Percentiles rank a stretch among this genome's conserved stretches.
These are phyloP conservation scores for Apomyelois bistriatella DNA, from an alignment of 2,888 invertebrate genomes.

Conservation along the genomic window DNA sequence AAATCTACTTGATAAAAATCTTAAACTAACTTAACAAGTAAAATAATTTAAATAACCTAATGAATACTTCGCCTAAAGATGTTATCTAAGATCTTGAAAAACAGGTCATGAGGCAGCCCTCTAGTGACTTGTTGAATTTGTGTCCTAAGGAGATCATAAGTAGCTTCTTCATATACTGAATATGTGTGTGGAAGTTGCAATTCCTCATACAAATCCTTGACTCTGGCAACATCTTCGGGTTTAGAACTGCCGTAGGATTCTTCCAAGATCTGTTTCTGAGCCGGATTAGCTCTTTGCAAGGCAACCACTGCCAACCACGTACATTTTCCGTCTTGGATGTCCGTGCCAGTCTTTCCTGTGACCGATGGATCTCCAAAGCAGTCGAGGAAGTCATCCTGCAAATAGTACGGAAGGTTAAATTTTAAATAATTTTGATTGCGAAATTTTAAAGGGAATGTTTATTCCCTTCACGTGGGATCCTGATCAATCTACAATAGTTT, in stretches of 20 bases:
- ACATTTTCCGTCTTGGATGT: slow-evolving; percentile 97
- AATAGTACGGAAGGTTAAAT: background rate
- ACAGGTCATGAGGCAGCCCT: slow-evolving; percentile 89
- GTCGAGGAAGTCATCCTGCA: slow-evolving; percentile 92
- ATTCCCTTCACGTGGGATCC: too few relatives aligned
- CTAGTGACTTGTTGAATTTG: slow-evolving; percentile 92
- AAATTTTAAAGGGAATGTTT: background rate
- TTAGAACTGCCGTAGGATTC: slow-evolving; percentile 88
- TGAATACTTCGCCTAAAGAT: slow-evolving; percentile 85
- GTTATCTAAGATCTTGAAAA: slow-evolving; percentile 89
- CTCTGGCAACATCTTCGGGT: slow-evolving; percentile 81
- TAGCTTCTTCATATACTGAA: slow-evolving; percentile 90
- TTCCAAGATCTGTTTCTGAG: slow-evolving; percentile 86
- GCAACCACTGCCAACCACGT: slow-evolving; percentile 96
- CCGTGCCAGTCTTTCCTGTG: slow-evolving; percentile 94
- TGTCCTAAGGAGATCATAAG: slow-evolving; percentile 88
- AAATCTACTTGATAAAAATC: background rate
- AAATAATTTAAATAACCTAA: slow-evolving; percentile 12
- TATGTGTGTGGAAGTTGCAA: slow-evolving; percentile 88
- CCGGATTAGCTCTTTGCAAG: slow-evolving; percentile 85
- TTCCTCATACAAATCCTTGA: slow-evolving; percentile 89
- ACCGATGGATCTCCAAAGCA: slow-evolving; percentile 92
- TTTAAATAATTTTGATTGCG: background rate
- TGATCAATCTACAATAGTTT: too few relatives aligned
- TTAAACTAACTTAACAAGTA: slow-evolving; percentile 11